phyloP scores from a whole-genome alignment of 2,888 invertebrate species.

The Tipula lateralis region DNA sequence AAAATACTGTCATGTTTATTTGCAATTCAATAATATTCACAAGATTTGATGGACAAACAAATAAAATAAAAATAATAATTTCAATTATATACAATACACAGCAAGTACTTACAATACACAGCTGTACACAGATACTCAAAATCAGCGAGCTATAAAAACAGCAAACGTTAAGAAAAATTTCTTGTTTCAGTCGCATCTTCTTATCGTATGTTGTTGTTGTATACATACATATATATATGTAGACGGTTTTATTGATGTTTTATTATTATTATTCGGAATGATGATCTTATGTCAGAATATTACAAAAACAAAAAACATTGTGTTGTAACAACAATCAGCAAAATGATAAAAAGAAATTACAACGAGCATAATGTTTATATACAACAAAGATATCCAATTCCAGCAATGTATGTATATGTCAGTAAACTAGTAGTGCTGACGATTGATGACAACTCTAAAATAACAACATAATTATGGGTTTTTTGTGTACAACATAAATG shows the following conservation, averaged over 20 bases:
- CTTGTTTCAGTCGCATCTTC: slow-evolving; percentile 1
- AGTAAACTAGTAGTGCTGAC: neutral
- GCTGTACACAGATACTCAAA: neutral
- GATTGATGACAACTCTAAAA: neutral
- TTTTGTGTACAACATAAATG: neutral
- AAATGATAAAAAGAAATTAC: slow-evolving; percentile 1
- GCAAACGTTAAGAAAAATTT: neutral
- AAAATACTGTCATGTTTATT: slow-evolving; percentile 2
- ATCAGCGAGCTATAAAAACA: no score
- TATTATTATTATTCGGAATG: slow-evolving; percentile 11
- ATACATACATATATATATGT: neutral
- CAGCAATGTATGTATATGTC: neutral
- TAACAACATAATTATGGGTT: neutral
- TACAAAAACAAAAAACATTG: neutral
- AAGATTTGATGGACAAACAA: slow-evolving; percentile 7
- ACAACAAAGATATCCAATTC: neutral
- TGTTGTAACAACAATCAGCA: neutral
- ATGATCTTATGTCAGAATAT: neutral
- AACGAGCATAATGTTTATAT: neutral
- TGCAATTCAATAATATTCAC: slow-evolving; percentile 19
- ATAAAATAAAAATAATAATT: neutral
- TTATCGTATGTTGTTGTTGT: neutral
- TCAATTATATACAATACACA: neutral
- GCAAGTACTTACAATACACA: neutral
- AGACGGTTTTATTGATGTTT: neutral